Conservation (phyloP, 2,113 vertebrate species). For the Zosterops japonicus region DNA sequence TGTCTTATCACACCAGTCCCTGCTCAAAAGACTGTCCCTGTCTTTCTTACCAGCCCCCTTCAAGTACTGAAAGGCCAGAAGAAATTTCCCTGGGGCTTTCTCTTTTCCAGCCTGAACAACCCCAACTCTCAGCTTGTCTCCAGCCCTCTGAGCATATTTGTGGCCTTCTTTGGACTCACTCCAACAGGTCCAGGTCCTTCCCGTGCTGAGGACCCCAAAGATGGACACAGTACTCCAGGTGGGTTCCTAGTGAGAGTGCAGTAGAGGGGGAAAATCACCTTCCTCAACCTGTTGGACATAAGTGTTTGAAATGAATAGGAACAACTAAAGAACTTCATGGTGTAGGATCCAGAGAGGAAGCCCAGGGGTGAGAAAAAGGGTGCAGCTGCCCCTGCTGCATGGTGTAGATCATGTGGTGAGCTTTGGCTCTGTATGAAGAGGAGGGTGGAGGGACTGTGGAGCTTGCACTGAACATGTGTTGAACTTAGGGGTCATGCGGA, state of each 20-base stretch:
- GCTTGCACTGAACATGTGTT: accelerated
- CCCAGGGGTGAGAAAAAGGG: not conserved
- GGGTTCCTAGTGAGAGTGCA: not conserved
- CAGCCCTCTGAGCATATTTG: not conserved
- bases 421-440: not conserved
- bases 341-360: not conserved
- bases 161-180: not conserved
- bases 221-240: not conserved
- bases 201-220: not conserved
- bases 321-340: not conserved
- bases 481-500: accelerated
- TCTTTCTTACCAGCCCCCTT: not conserved
- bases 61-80: not conserved
- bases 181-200: not conserved
- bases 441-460: not conserved
- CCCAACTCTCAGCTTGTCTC: not conserved
- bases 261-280: not conserved
- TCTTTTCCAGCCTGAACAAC: not conserved
- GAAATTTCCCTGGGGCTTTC: not conserved
- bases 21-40: not conserved
- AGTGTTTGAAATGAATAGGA: not conserved
- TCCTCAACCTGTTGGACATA: too few relatives aligned
- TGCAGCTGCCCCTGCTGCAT: not conserved
- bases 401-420: not conserved
- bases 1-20: not conserved